phyloP scores from a whole-genome alignment of 2,888 invertebrate genomes.

The Mechanitis messenoides region DNA sequence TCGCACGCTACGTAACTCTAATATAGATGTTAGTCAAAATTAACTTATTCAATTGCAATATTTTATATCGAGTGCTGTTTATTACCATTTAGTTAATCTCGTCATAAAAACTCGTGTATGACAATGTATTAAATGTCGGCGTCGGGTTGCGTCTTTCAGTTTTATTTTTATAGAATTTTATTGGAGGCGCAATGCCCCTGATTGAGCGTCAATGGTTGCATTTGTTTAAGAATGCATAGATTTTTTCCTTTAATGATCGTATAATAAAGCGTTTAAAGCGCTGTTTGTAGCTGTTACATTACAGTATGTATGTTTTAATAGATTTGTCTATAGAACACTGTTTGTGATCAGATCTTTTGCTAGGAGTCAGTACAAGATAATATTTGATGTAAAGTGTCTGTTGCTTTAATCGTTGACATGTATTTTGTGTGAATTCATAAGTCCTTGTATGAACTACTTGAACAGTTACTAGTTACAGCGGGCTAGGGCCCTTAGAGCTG shows the following conservation, averaged over 20 bases:
- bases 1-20: slow-evolving; percentile 11
- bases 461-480: slow-evolving; percentile 15
- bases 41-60: not conserved
- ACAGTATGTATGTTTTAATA: slow-evolving; percentile 25
- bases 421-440: slow-evolving; percentile 42
- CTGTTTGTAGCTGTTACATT: slow-evolving; percentile 38
- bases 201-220: slow-evolving; percentile 55
- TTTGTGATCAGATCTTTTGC: slow-evolving; percentile 57
- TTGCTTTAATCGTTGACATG: slow-evolving; percentile 52
- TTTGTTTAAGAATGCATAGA: slow-evolving; percentile 71
- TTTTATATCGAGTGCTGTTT: no score
- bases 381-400: slow-evolving; percentile 55
- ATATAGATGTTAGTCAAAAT: slow-evolving; percentile 3
- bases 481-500: slow-evolving; percentile 37
- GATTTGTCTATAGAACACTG: slow-evolving; percentile 29
- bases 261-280: slow-evolving; percentile 38
- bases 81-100: no score
- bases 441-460: slow-evolving; percentile 27
- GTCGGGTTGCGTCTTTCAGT: slow-evolving; percentile 63
- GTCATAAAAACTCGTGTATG: no score
- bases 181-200: slow-evolving; percentile 47
- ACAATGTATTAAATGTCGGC: slow-evolving; percentile 30
- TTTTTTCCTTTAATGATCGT: slow-evolving; percentile 40
- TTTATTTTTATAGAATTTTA: slow-evolving; percentile 56
- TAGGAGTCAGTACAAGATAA: slow-evolving; percentile 59